Evolutionary conservation across 2,113 vertebrate genomes (phyloP), one percentile per base, ranked within the genome.

Genomic region (Calidris pugnax): DNA sequence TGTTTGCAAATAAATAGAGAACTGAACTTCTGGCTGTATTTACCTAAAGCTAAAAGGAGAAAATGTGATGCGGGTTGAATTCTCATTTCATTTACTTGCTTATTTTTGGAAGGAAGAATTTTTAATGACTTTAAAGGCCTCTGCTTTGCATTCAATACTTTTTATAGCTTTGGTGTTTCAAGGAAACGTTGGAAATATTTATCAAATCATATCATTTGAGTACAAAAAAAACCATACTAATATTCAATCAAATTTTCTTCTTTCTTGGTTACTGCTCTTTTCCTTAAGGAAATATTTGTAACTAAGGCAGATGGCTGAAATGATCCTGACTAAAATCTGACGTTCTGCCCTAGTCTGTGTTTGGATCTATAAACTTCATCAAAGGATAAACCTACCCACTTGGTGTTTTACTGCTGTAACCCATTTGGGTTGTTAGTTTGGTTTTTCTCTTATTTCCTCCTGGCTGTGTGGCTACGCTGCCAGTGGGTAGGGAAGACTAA

Each of bases 1-100:
- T 94, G 73, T 97, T 95, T 94, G 86, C 92, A 96, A 96, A 95
- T 95, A 96, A 93, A 94, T 13, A 86, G 51, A 68, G 57, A 81
- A 76, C 53, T 89, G 84, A 92, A 95, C 64, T 96, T 96, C 80
- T 91, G 69, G 53, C 56, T 89, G 28, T 91, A 72, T 95, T 97
- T 93, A 97, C 90, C 90, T 93, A 85, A 73, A 82, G 73, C 89
- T 92, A 93, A 87, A 96, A 91, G 45, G 48, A 85, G 53, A 93
- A 92, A 93, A 95, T 43, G 66, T 45, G 82, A 66, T 85, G 71
- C n/a, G 45, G 8, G 16, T 59, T 92, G 74, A 95, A 80, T 85
- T 92, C 57, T 79, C 18, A 37, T 92, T 93, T 85, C 6, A 19
- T 87, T 92, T 94, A 87, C 66, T 78, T 92, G 37, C 37, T 92